phyloP scores from a whole-genome alignment of 2,113 vertebrate genomes.

The Clarias macrocephalus region DNA sequence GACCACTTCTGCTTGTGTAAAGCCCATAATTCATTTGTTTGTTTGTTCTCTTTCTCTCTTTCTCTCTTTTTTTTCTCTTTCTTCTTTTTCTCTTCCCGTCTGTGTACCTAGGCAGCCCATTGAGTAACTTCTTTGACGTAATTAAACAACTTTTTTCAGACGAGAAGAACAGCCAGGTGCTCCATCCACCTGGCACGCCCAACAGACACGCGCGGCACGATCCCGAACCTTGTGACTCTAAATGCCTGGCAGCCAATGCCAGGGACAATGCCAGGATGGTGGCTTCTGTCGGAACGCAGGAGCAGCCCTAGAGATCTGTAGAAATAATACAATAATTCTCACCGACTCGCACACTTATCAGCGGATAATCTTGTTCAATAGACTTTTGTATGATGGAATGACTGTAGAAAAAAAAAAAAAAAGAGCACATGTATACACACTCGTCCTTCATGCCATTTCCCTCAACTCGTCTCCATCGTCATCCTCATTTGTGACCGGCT shows the following conservation, averaged over 20 bases:
- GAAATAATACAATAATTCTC: slow-evolving; percentile 16
- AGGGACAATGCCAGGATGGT: slow-evolving; percentile 84
- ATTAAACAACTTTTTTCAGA: slow-evolving; percentile 99
- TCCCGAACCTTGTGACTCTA: slow-evolving; percentile 84
- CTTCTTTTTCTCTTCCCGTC: slow-evolving; percentile 74
- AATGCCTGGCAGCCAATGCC: slow-evolving; percentile 75
- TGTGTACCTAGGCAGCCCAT: slow-evolving; percentile 91
- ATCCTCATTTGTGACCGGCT: slow-evolving; percentile 13
- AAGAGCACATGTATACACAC: slow-evolving; percentile 61
- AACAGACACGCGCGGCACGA: slow-evolving; percentile 87
- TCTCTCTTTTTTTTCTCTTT: slow-evolving; percentile 66
- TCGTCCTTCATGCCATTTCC: slow-evolving; percentile 12
- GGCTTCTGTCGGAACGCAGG: slow-evolving; percentile 80
- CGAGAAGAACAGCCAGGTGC: slow-evolving; percentile 98
- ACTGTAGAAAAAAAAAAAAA: slow-evolving; percentile 72
- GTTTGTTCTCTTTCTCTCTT: slow-evolving; percentile 81
- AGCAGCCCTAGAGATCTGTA: slow-evolving; percentile 80
- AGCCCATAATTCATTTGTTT: slow-evolving; percentile 84
- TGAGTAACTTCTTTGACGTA: slow-evolving; percentile 99
- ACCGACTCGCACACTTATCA: slow-evolving; percentile 63
- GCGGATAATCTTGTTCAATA: slow-evolving; percentile 68
- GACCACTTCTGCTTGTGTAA: slow-evolving; percentile 68
- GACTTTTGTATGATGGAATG: slow-evolving; percentile 76
- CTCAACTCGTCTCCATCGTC: slow-evolving; percentile 16
- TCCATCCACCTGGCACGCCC: slow-evolving; percentile 84